Conservation (phyloP, 2,888 invertebrate genomes). For the Neria commutata region DNA sequence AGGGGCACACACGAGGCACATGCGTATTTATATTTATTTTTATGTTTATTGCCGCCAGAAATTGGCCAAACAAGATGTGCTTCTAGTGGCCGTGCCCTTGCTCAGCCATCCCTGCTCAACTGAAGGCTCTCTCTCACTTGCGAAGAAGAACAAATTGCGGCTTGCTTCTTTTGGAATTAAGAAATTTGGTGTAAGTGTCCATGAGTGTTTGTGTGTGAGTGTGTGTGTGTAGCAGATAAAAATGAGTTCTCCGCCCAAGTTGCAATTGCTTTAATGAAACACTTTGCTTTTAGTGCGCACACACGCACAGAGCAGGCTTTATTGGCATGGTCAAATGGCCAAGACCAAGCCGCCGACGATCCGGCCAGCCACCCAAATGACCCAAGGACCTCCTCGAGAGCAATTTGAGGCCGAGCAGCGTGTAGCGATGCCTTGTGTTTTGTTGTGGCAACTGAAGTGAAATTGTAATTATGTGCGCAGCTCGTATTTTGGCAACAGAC, state of each 20-base stretch:
- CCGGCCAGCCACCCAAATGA: not conserved
- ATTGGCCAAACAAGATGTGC: conserved; percentile 6
- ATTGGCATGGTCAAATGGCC: conserved; percentile 1
- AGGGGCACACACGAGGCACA: conserved; percentile 12
- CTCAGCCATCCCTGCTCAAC: not conserved
- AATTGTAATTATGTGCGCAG: conserved; percentile 19
- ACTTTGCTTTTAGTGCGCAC: conserved; percentile 20
- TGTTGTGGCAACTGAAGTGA: no score
- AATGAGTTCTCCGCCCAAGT: conserved; percentile 14
- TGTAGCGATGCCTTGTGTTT: no score
- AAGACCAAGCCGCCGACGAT: not conserved
- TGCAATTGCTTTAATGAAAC: conserved; percentile 29
- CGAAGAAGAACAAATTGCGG: not conserved
- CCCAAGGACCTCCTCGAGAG: not conserved
- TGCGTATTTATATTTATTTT: conserved; percentile 25
- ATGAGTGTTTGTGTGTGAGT: no score
- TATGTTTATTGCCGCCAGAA: conserved; percentile 7
- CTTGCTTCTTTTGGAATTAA: conserved; percentile 17
- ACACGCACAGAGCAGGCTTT: not conserved
- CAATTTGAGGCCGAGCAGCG: conserved; percentile 15
- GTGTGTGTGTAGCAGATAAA: conserved; percentile 15
- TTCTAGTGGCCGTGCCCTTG: not conserved
- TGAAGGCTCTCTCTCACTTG: not conserved
- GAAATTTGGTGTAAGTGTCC: no score
- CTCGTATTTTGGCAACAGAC: conserved; percentile 14